A percentile compares a stretch with the other conserved stretches of the same genome.
phyloP scores from a whole-genome alignment of 2,888 invertebrate genomes.

The Drosophila yooni region DNA sequence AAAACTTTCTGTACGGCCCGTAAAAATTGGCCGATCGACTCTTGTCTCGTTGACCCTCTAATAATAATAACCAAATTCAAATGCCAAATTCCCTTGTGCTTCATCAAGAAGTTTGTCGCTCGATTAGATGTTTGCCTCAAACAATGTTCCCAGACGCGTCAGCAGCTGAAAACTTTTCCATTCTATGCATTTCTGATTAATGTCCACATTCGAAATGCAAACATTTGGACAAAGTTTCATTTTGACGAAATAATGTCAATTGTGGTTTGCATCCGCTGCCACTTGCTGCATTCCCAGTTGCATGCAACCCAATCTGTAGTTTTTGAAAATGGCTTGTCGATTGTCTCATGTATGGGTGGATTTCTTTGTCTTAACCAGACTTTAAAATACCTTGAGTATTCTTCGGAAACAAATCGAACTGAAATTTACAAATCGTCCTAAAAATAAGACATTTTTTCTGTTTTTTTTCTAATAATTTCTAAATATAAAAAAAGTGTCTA shows the following conservation, averaged over 20 bases:
- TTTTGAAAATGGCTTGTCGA: not conserved
- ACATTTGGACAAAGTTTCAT: slow-evolving; percentile 69
- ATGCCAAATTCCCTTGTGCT: slow-evolving; percentile 32
- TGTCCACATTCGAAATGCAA: slow-evolving; percentile 72
- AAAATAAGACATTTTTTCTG: not conserved
- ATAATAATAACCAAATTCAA: slow-evolving; percentile 30
- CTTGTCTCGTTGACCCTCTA: not conserved
- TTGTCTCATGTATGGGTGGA: not conserved
- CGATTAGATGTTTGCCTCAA: slow-evolving; percentile 47
- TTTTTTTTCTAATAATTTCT: no score
- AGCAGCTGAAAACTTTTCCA: slow-evolving; percentile 68
- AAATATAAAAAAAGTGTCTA: no score
- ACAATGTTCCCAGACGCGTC: slow-evolving; percentile 28
- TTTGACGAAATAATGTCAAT: slow-evolving; percentile 32
- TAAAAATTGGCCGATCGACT: not conserved
- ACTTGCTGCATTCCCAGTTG: slow-evolving; percentile 7
- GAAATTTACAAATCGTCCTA: not conserved
- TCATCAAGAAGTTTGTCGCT: slow-evolving; percentile 27
- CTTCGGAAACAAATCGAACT: not conserved
- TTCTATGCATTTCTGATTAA: slow-evolving; percentile 83
- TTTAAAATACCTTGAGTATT: not conserved
- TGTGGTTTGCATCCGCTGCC: slow-evolving; percentile 4
- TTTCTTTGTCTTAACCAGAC: slow-evolving; percentile 1
- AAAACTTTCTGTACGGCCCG: not conserved
- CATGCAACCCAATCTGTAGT: not conserved